Percentiles rank a stretch among this genome's conserved stretches.
phyloP scores from a whole-genome alignment of 1,140 invertebrate genomes.

The Drosophila nannoptera region DNA sequence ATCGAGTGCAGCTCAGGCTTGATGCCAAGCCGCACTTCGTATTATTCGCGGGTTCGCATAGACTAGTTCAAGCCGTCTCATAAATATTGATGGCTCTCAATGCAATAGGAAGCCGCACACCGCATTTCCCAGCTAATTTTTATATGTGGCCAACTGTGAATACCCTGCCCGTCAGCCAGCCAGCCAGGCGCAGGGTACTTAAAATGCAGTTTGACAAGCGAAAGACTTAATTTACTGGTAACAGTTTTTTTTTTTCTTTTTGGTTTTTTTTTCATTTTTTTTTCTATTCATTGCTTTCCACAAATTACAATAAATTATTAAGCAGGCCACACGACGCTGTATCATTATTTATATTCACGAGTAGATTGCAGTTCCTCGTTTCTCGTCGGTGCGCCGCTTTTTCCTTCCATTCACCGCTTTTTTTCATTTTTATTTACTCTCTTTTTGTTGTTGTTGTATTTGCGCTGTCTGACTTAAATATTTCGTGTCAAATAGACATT shows the following conservation, averaged over 20 bases:
- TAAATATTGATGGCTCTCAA: too few species aligned
- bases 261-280: conserved; percentile 15
- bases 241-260: conserved; percentile 19
- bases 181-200: conserved; percentile 24
- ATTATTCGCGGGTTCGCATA: too few species aligned
- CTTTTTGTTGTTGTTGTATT: conserved; percentile 50
- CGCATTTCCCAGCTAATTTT: background rate
- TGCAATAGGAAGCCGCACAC: too few species aligned
- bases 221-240: conserved; percentile 58
- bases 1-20: too few species aligned
- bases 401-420: conserved; percentile 7
- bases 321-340: conserved; percentile 53
- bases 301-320: conserved; percentile 78
- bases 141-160: background rate
- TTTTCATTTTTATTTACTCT: conserved; percentile 42
- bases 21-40: too few species aligned
- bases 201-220: conserved; percentile 13
- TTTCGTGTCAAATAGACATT: conserved; percentile 78
- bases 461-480: conserved; percentile 70
- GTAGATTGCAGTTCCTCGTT: conserved; percentile 37
- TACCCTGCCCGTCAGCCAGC: too few species aligned
- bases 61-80: too few species aligned
- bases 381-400: conserved; percentile 9
- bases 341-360: conserved; percentile 61
- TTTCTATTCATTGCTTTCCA: conserved; percentile 42